Conservation (phyloP, 1,140 invertebrate genomes). For the Nasonia longicornis region DNA sequence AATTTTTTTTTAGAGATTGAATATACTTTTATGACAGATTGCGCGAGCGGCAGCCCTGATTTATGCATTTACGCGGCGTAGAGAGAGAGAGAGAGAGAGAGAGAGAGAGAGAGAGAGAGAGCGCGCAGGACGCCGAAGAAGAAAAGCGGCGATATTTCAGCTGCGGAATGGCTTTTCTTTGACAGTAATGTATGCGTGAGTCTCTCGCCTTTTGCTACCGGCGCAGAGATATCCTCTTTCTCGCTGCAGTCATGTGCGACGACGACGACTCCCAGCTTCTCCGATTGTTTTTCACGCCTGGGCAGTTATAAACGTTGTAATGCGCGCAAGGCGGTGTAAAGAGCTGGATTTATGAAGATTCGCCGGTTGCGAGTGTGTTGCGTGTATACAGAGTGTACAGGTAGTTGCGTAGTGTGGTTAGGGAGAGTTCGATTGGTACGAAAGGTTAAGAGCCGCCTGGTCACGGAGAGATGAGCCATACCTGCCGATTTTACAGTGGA, state of each 20-base stretch:
- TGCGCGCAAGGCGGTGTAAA: not conserved
- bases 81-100: too few species aligned
- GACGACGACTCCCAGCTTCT: not conserved
- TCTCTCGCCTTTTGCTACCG: not conserved
- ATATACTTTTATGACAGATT: not conserved
- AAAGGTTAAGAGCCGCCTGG: too few species aligned
- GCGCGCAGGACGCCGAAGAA: too few species aligned
- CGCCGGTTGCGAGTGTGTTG: not conserved
- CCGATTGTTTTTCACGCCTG: not conserved
- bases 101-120: too few species aligned
- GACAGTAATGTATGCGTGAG: slow-evolving; percentile 13
- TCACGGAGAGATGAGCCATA: too few species aligned
- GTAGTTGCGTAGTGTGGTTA: too few species aligned
- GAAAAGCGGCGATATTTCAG: slow-evolving; percentile 8
- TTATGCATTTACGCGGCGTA: not conserved
- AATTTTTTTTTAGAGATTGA: not conserved
- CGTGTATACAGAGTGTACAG: too few species aligned
- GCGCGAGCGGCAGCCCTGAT: not conserved
- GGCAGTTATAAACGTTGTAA: not conserved
- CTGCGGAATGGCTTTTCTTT: not conserved
- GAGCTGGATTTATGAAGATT: not conserved
- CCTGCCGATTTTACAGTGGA: too few species aligned
- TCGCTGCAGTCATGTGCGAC: not conserved
- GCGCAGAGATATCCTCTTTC: not conserved
- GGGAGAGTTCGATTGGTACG: too few species aligned